A percentile compares a stretch with the other conserved stretches of the same genome.
Conservation (phyloP, 1,140 invertebrate species). For the Zophobas morio region DNA sequence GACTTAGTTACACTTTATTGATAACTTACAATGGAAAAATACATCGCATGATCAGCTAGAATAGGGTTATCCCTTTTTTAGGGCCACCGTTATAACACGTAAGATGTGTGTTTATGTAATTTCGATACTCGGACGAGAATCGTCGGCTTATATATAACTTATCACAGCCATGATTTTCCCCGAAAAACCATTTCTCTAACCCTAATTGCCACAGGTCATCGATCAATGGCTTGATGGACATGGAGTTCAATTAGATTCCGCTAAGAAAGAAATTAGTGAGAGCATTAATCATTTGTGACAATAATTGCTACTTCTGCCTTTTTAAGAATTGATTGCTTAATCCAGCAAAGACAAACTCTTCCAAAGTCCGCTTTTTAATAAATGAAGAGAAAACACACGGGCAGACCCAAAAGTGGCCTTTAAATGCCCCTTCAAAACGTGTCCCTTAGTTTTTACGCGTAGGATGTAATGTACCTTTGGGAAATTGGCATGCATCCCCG, state of each 20-base stretch:
- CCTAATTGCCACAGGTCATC: conserved; percentile 6
- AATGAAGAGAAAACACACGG: conserved; percentile 1
- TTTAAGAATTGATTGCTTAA: conserved; percentile 36
- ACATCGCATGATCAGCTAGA: no score
- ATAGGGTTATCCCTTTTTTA: no score
- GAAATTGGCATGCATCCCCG: conserved; percentile 15
- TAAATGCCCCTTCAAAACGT: not conserved
- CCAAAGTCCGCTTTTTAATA: conserved; percentile 23
- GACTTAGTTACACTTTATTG: no score
- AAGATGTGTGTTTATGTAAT: no score
- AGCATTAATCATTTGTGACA: conserved; percentile 36
- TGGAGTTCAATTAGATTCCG: conserved; percentile 25
- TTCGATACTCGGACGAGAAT: not conserved
- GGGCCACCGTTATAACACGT: no score
- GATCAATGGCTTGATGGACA: conserved; percentile 19
- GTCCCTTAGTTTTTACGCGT: conserved; percentile 27
- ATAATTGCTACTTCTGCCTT: conserved; percentile 27
- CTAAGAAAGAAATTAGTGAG: conserved; percentile 32
- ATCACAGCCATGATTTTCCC: not conserved
- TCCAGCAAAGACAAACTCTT: not conserved
- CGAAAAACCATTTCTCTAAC: not conserved
- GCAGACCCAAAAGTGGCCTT: not conserved
- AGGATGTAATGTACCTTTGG: conserved; percentile 17
- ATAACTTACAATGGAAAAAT: no score
- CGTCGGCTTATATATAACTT: not conserved